Evolutionary conservation across 2,888 invertebrate genomes (phyloP).

Genomic region (Hipparchia semele): DNA sequence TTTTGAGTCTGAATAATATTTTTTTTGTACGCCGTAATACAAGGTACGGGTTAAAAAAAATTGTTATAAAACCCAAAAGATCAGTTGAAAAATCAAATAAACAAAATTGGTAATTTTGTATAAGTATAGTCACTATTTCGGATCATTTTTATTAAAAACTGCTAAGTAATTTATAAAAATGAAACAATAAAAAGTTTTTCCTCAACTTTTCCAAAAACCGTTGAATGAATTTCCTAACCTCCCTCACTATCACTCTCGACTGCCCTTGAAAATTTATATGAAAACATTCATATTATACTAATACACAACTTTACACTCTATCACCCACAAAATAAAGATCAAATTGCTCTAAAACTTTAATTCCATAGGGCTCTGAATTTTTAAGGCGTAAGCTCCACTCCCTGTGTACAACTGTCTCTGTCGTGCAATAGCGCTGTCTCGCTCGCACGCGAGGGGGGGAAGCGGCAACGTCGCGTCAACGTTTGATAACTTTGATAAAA

Average conservation of each 20-base stretch:
- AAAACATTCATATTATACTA: conserved; percentile 12
- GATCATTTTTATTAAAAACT: no score
- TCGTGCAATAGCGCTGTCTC: conserved; percentile 27
- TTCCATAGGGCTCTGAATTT: conserved; percentile 16
- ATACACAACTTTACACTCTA: neutral
- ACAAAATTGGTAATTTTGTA: no score
- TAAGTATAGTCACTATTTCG: no score
- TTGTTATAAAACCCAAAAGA: no score
- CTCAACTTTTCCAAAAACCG: conserved; percentile 11
- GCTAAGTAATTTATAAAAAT: no score
- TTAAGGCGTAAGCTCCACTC: conserved; percentile 24
- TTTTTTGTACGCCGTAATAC: no score
- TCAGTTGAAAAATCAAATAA: no score
- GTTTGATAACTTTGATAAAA: conserved; percentile 12
- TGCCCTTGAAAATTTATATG: conserved; percentile 28
- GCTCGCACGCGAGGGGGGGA: conserved; percentile 18
- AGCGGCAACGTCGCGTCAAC: conserved; percentile 28
- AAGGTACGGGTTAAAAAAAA: no score
- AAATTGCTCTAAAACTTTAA: neutral
- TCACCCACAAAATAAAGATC: neutral
- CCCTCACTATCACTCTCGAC: conserved; percentile 18
- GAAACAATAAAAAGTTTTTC: neutral
- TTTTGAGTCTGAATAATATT: no score
- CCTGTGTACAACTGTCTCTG: conserved; percentile 25
- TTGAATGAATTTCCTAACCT: conserved; percentile 29